Evolutionary conservation across 2,113 vertebrate genomes (phyloP).

Genomic region (Dasyprocta punctata): DNA sequence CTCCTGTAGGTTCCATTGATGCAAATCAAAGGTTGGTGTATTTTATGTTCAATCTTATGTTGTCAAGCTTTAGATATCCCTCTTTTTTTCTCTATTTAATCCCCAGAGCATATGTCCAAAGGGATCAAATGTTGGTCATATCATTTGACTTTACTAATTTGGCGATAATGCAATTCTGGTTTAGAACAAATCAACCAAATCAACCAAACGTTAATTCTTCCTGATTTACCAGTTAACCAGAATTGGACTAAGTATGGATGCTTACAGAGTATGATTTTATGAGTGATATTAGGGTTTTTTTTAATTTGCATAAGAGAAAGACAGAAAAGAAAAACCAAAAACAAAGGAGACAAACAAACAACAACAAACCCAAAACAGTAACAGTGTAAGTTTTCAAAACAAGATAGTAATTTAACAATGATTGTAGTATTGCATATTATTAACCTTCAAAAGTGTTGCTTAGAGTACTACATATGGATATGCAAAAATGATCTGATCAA

Average conservation of each 20-base stretch:
- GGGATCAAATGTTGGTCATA: not conserved
- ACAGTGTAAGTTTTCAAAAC: too few species aligned
- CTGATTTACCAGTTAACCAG: not conserved
- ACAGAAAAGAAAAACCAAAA: too few species aligned
- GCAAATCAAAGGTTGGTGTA: not conserved
- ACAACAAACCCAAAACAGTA: too few species aligned
- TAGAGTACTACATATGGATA: too few species aligned
- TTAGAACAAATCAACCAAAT: not conserved
- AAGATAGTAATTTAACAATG: too few species aligned
- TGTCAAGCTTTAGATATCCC: not conserved
- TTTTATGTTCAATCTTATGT: not conserved
- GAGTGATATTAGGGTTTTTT: not conserved
- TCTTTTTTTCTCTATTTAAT: constrained; percentile 22
- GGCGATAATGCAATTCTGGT: not conserved
- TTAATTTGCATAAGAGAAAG: too few species aligned
- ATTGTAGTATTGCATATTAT: too few species aligned
- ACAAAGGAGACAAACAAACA: too few species aligned
- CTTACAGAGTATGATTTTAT: not conserved
- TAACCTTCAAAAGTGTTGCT: too few species aligned
- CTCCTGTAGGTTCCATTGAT: not conserved
- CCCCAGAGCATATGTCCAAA: not conserved
- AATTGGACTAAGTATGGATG: not conserved
- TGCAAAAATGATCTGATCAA: too few species aligned
- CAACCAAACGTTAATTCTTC: not conserved
- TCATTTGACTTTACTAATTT: not conserved